These are phyloP conservation scores for Coenonympha arcania DNA, from an alignment of 2,888 invertebrate genomes.

Conservation along the genomic window DNA sequence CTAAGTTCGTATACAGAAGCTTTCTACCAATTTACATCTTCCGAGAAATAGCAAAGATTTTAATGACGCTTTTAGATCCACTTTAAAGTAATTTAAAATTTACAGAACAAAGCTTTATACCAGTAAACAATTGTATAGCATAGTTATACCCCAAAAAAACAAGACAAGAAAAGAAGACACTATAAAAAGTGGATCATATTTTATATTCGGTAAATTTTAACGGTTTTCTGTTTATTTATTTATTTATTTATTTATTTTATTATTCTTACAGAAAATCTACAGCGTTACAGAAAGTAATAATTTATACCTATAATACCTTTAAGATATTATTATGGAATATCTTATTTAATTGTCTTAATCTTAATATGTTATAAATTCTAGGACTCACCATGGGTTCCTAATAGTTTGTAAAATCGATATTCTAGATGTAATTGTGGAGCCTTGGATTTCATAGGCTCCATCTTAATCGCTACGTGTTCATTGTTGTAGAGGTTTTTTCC, in stretches of 20 bases:
- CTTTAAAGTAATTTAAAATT: not conserved
- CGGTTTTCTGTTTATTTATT: too few species aligned
- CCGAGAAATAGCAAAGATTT: too few species aligned
- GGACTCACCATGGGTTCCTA: constrained; percentile 94
- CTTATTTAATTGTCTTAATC: too few species aligned
- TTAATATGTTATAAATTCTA: constrained; percentile 6
- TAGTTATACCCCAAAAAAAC: not conserved
- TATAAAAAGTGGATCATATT: not conserved
- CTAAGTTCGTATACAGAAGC: too few species aligned
- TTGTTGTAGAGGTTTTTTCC: constrained; percentile 99
- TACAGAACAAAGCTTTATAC: not conserved
- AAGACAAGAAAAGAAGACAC: not conserved
- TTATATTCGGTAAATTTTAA: not conserved
- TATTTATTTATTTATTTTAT: too few species aligned
- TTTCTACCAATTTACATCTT: too few species aligned
- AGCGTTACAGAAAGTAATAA: too few species aligned
- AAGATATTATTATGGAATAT: too few species aligned
- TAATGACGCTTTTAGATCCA: not conserved
- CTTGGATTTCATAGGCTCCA: constrained; percentile 99
- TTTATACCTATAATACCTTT: too few species aligned
- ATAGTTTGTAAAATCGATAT: constrained; percentile 99
- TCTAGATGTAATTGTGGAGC: constrained; percentile 99
- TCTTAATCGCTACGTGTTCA: constrained; percentile 99
- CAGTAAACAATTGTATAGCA: not conserved
- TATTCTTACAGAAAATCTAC: too few species aligned